Evolutionary conservation across 1,140 invertebrate species (phyloP).

Genomic region (Drepana arcuata): DNA sequence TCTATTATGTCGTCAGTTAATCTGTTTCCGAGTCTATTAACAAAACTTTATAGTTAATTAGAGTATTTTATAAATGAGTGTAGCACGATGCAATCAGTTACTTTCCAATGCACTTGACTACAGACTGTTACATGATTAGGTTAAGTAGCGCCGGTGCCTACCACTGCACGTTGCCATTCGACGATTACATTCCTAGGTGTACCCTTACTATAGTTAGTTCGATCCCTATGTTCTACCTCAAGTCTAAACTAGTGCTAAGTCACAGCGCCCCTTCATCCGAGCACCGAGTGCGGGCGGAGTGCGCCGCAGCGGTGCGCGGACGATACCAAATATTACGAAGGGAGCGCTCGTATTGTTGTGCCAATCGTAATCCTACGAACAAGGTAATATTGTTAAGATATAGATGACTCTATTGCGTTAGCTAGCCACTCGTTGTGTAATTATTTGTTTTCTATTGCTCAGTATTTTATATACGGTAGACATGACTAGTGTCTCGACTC

Average conservation of each 20-base stretch:
- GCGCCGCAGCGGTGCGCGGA: slow-evolving; percentile 11
- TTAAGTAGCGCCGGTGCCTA: slow-evolving; percentile 32
- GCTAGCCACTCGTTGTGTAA: slow-evolving; percentile 46
- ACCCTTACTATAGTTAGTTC: slow-evolving; percentile 55
- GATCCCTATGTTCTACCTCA: slow-evolving; percentile 69
- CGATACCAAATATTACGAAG: slow-evolving; percentile 63
- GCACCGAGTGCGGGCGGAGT: slow-evolving; percentile 8
- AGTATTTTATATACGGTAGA: slow-evolving; percentile 63
- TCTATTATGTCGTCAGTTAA: neutral
- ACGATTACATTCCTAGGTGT: slow-evolving; percentile 66
- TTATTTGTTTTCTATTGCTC: slow-evolving; percentile 70
- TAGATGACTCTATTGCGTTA: slow-evolving; percentile 54
- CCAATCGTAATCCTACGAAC: slow-evolving; percentile 62
- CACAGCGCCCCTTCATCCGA: slow-evolving; percentile 43
- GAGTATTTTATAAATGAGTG: slow-evolving; percentile 32
- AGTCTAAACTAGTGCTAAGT: slow-evolving; percentile 60
- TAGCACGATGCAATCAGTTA: slow-evolving; percentile 37
- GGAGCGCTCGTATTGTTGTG: slow-evolving; percentile 50
- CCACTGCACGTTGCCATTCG: slow-evolving; percentile 59
- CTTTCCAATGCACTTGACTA: slow-evolving; percentile 43
- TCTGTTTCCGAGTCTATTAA: slow-evolving; percentile 5
- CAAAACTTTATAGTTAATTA: slow-evolving; percentile 35
- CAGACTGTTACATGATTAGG: slow-evolving; percentile 37
- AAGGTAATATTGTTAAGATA: slow-evolving; percentile 62
- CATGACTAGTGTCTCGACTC: slow-evolving; percentile 49